phyloP scores from a whole-genome alignment of 1,140 invertebrate species.

The Zophobas morio region DNA sequence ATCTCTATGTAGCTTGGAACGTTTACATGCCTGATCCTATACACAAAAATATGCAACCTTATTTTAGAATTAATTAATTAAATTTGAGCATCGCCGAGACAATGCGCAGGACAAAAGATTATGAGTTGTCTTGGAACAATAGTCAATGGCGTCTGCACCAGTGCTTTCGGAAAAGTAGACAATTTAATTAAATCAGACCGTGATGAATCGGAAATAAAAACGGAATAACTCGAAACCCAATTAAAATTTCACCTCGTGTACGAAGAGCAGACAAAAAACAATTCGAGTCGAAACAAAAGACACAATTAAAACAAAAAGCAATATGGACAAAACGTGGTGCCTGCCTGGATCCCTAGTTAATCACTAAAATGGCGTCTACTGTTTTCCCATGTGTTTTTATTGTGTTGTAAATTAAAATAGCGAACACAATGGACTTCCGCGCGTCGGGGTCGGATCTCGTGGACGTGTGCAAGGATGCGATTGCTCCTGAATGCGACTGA shows the following conservation, averaged over 20 bases:
- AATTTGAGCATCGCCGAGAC: background rate
- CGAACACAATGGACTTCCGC: constrained; percentile 65
- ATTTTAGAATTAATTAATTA: constrained; percentile 25
- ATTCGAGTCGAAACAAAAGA: constrained; percentile 64
- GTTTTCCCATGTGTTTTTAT: constrained; percentile 70
- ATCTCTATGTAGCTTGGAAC: background rate
- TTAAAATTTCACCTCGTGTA: constrained; percentile 65
- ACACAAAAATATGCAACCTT: constrained; percentile 15
- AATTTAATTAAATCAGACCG: constrained; percentile 60
- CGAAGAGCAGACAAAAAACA: constrained; percentile 64
- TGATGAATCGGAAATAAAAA: constrained; percentile 58
- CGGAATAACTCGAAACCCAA: constrained; percentile 64
- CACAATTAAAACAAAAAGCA: constrained; percentile 68
- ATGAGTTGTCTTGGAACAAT: constrained; percentile 24
- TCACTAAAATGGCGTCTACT: constrained; percentile 69
- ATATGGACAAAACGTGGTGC: constrained; percentile 64
- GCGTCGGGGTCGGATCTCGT: constrained; percentile 49
- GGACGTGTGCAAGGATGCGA: constrained; percentile 61
- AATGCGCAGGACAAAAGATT: constrained; percentile 10
- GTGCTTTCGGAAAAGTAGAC: constrained; percentile 50
- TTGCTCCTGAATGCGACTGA: constrained; percentile 56
- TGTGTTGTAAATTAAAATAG: constrained; percentile 69
- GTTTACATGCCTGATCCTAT: constrained; percentile 13
- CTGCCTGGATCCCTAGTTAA: constrained; percentile 67
- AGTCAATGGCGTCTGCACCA: constrained; percentile 16